These are phyloP conservation scores for Sander lucioperca DNA, from an alignment of 2,113 vertebrate genomes.

Conservation along the genomic window DNA sequence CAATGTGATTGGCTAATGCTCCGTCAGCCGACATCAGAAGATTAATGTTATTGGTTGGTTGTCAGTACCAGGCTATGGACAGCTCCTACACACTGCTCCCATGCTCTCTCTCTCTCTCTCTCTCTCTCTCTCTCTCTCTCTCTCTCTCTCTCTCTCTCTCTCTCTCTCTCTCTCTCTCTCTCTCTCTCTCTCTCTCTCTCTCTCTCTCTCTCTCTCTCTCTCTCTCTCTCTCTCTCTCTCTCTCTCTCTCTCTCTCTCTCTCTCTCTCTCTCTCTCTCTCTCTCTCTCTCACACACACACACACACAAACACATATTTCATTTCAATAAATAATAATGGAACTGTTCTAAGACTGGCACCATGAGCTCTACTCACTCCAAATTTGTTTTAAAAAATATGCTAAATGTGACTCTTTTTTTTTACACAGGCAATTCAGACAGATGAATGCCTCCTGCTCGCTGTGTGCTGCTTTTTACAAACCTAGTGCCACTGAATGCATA, in stretches of 20 bases:
- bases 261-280: not conserved
- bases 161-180: not conserved
- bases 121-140: not conserved
- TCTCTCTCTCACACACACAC: too few relatives aligned
- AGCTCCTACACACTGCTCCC: conserved; percentile 67
- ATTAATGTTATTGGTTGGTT: conserved; percentile 88
- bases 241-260: not conserved
- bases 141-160: not conserved
- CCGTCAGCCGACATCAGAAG: conserved; percentile 99
- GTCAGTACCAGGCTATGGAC: conserved; percentile 77
- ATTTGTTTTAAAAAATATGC: not conserved
- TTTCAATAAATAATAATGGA: conserved; percentile 15
- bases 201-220: not conserved
- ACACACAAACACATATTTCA: not conserved
- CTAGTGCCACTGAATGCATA: conserved; percentile 37
- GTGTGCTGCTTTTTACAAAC: conserved; percentile 9
- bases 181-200: not conserved
- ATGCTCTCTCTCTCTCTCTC: conserved; percentile 19
- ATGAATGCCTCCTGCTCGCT: conserved; percentile 19
- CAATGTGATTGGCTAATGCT: conserved; percentile 87
- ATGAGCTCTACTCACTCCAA: not conserved
- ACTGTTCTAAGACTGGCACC: not conserved
- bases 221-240: not conserved
- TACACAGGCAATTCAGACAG: not conserved
- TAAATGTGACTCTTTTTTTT: not conserved